Evolutionary conservation across 1,140 invertebrate genomes (phyloP).

Genomic region (Caligus rogercresseyi): DNA sequence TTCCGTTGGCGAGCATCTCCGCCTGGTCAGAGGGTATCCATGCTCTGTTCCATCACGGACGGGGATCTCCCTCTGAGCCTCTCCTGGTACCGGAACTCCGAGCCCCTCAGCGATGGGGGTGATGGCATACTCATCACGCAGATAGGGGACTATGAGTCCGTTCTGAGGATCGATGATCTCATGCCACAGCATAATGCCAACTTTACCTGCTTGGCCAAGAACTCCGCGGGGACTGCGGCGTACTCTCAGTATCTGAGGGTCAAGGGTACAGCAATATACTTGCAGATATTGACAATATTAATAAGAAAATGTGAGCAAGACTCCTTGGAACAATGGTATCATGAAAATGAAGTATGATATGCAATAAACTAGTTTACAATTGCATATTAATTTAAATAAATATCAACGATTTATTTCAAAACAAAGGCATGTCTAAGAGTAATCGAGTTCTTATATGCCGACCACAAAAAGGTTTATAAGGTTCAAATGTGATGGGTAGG

Average conservation of each 20-base stretch:
- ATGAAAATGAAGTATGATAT: no score
- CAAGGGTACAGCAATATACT: conserved; percentile 9
- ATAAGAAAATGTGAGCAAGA: no score
- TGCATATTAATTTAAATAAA: no score
- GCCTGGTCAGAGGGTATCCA: conserved; percentile 44
- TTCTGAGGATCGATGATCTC: conserved; percentile 56
- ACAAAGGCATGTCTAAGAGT: no score
- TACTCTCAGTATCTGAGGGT: conserved; percentile 2
- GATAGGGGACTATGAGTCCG: conserved; percentile 37
- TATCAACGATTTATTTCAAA: no score
- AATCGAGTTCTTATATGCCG: no score
- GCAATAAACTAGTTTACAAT: no score
- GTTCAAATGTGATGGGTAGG: no score
- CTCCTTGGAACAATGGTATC: no score
- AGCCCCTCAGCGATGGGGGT: conserved; percentile 23
- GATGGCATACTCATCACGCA: background rate
- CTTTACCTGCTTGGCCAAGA: conserved; percentile 54
- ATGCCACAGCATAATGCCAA: conserved; percentile 51
- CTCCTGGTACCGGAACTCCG: conserved; percentile 53
- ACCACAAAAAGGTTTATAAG: no score
- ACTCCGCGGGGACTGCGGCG: conserved; percentile 45
- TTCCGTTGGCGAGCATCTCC: background rate
- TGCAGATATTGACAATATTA: no score
- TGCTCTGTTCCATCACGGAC: conserved; percentile 55
- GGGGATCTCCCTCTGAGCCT: conserved; percentile 55